phyloP scores from a whole-genome alignment of 2,888 invertebrate species.

The Lutraria lutraria region DNA sequence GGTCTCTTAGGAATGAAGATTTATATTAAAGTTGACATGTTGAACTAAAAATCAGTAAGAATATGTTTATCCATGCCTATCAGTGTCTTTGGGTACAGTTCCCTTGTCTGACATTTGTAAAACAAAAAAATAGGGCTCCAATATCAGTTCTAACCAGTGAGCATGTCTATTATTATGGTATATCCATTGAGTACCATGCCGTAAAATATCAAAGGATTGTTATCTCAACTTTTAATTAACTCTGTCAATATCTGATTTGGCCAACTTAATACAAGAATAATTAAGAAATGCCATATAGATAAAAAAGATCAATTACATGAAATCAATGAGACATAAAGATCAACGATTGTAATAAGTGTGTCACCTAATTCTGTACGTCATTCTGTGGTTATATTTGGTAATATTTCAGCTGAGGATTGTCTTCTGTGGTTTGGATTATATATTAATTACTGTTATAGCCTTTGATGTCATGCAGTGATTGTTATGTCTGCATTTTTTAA shows the following conservation, averaged over 20 bases:
- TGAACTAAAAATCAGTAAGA: not conserved
- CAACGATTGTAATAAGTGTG: not conserved
- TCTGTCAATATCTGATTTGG: conserved; percentile 28
- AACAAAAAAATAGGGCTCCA: conserved; percentile 12
- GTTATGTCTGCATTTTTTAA: not conserved
- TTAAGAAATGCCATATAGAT: conserved; percentile 25
- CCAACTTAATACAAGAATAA: conserved; percentile 7
- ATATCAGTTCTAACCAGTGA: not conserved
- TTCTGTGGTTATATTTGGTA: not conserved
- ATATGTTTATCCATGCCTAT: not conserved
- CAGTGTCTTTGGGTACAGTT: conserved; percentile 34
- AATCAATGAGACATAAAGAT: conserved; percentile 17
- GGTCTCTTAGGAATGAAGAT: not conserved
- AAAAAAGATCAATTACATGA: conserved; percentile 4
- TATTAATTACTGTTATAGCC: not conserved
- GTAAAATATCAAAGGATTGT: conserved; percentile 32
- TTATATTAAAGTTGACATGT: conserved; percentile 4
- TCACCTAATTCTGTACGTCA: not conserved
- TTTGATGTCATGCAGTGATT: not conserved
- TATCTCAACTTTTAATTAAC: conserved; percentile 41
- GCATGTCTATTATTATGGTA: not conserved
- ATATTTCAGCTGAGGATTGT: not conserved
- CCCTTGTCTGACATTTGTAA: not conserved
- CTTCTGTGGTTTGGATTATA: not conserved
- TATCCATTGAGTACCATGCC: not conserved